Base-by-base conservation (phyloP, 2,113 vertebrate genomes). In the Pogona vitticeps region DNA sequence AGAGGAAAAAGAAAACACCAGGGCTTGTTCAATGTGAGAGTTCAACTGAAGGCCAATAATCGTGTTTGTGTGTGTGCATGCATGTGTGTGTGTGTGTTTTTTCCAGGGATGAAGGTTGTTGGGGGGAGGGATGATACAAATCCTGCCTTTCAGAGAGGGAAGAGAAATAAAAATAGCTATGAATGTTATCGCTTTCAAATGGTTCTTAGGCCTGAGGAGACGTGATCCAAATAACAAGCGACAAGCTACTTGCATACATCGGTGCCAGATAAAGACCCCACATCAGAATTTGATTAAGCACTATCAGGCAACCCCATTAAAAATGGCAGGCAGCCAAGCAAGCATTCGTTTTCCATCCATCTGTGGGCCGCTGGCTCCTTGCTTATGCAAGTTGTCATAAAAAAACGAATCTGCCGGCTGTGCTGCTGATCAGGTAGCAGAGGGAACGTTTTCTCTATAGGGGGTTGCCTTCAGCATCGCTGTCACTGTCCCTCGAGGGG, bases 31-130 rank as follows among this genome's bases (percentile, higher is more conserved):
- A 12, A 70, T 88, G 88, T 76, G 0, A 68, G 91, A 93, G 94
- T 96, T 96, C 96, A 97, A 33, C 80, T 76, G 36, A 91, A 94
- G 95, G 94, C 93, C 78, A 96, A 61, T 89, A 94, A 90, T 92
- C 28, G 63, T 67, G 63, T 65, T 7, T 65, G 63, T 65, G 15
- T 65, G 63, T 65, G 8, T 65, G 36, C 42, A 1, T 67, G 28
- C 38, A 28, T 8, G 5, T 76, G 2, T 76, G 42, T 4, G 15
- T 28, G 13, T 52, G 13, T 42, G 78, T 90, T 83, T 82, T 26
- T 65, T 90, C 73, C 20, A 58, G 82, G 84, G 89, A 56, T 56
- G 72, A 86, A 77, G 85, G 20, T 6, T n/a, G 70, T 72, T n/a
- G 6, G 21, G 86, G 38, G 80, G 82, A 84, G 61, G 79, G 52